A percentile compares a stretch with the other conserved stretches of the same genome.
Evolutionary conservation across 2,888 invertebrate species (phyloP).

Genomic region (Phoenoteleia sp.): DNA sequence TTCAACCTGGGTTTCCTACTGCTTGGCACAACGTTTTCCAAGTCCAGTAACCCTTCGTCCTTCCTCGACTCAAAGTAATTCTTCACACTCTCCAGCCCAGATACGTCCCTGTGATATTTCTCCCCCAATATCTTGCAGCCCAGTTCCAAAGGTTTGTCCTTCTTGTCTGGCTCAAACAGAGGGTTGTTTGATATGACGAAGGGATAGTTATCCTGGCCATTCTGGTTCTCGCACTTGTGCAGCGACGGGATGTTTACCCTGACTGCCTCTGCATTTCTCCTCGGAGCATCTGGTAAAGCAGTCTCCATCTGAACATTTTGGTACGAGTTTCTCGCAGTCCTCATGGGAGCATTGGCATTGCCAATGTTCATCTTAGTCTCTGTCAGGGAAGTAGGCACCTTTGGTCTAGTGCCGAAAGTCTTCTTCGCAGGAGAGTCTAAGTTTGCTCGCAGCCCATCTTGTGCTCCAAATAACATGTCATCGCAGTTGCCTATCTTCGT

Average conservation of each 20-base stretch:
- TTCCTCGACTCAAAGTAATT: conserved; percentile 84
- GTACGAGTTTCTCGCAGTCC: conserved; percentile 66
- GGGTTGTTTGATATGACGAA: conserved; percentile 85
- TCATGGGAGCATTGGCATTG: background rate
- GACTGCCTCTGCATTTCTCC: conserved; percentile 80
- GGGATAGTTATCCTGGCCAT: conserved; percentile 82
- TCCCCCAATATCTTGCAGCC: conserved; percentile 82
- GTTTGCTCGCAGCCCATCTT: conserved; percentile 50
- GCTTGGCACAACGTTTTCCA: conserved; percentile 82
- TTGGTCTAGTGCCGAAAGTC: conserved; percentile 80
- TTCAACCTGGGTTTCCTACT: conserved; percentile 79
- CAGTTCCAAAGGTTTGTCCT: conserved; percentile 79
- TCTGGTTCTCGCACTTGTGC: conserved; percentile 81
- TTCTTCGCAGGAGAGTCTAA: conserved; percentile 58
- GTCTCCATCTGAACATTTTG: conserved; percentile 71
- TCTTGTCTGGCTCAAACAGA: conserved; percentile 81
- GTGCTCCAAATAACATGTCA: conserved; percentile 39
- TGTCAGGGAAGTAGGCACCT: conserved; percentile 74
- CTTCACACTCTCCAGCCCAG: conserved; percentile 83
- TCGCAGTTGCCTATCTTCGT: conserved; percentile 74
- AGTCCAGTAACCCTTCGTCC: conserved; percentile 81
- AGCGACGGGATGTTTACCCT: conserved; percentile 81
- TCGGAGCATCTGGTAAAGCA: conserved; percentile 77
- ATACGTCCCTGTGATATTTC: conserved; percentile 83
- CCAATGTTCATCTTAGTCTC: conserved; percentile 80